Evolutionary conservation across 2,888 invertebrate species (phyloP).

Genomic region (Noctua janthina): DNA sequence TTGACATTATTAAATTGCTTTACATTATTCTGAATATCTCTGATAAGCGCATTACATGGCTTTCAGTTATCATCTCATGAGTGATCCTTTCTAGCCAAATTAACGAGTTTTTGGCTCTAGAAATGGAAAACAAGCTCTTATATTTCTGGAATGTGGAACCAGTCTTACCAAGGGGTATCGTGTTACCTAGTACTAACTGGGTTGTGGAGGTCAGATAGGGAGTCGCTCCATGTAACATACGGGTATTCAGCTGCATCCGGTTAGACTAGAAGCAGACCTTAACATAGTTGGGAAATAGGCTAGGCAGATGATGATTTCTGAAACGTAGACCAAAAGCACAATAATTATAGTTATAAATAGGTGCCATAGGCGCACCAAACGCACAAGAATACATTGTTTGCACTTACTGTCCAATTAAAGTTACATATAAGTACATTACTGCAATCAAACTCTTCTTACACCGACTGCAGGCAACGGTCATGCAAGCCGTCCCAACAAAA

Average conservation of each 20-base stretch:
- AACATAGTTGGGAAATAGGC: too few species aligned
- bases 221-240: too few species aligned
- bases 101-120: background rate
- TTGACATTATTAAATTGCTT: too few species aligned
- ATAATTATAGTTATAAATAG: too few species aligned
- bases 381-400: background rate
- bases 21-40: too few species aligned
- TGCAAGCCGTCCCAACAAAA: constrained; percentile 54
- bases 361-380: background rate
- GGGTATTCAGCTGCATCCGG: too few species aligned
- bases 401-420: constrained; percentile 27
- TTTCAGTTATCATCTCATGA: background rate
- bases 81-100: background rate
- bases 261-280: too few species aligned
- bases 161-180: too few species aligned
- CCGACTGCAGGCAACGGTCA: constrained; percentile 41
- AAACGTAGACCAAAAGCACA: background rate
- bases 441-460: constrained; percentile 34
- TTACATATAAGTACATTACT: constrained; percentile 3
- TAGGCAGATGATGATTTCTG: background rate
- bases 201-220: too few species aligned
- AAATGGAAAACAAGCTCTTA: background rate
- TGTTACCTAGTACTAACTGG: too few species aligned
- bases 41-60: too few species aligned
- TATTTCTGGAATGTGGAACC: too few species aligned